These are phyloP conservation scores for Stegophylla sp. DNA, from an alignment of 2,888 invertebrate species.

Conservation along the genomic window DNA sequence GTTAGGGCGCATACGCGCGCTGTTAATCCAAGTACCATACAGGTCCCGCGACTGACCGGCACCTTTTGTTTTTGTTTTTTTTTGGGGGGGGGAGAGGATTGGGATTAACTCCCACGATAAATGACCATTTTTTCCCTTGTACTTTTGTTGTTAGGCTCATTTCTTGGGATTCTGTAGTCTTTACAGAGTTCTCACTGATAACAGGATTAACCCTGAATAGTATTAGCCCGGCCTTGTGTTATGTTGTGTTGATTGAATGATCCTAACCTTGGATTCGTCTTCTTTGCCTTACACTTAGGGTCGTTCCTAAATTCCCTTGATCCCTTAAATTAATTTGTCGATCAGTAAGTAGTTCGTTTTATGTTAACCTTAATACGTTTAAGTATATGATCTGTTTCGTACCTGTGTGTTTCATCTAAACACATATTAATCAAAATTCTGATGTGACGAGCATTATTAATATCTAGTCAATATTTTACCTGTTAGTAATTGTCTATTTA, in stretches of 20 bases:
- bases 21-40: background rate
- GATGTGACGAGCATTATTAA: background rate
- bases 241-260: background rate
- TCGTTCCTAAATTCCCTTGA: too few species aligned
- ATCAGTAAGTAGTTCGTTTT: too few species aligned
- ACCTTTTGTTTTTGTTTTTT: background rate
- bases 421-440: too few species aligned
- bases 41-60: background rate
- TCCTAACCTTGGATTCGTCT: background rate
- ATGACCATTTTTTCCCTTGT: too few species aligned
- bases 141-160: background rate
- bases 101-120: too few species aligned
- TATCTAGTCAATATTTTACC: background rate
- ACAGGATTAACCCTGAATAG: background rate
- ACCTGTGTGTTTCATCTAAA: too few species aligned
- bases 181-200: conserved; percentile 19
- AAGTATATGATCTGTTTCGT: too few species aligned
- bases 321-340: too few species aligned
- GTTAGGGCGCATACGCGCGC: background rate
- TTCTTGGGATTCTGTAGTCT: background rate
- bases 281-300: background rate
- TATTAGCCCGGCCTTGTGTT: too few species aligned
- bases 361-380: too few species aligned
- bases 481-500: background rate
- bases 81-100: too few species aligned